Evolutionary conservation across 30 jellyfish, hydroid and myxozoan genomes (phyloP), one percentile per base, ranked within the genome.

Genomic region (Nemopilema nomurai): DNA sequence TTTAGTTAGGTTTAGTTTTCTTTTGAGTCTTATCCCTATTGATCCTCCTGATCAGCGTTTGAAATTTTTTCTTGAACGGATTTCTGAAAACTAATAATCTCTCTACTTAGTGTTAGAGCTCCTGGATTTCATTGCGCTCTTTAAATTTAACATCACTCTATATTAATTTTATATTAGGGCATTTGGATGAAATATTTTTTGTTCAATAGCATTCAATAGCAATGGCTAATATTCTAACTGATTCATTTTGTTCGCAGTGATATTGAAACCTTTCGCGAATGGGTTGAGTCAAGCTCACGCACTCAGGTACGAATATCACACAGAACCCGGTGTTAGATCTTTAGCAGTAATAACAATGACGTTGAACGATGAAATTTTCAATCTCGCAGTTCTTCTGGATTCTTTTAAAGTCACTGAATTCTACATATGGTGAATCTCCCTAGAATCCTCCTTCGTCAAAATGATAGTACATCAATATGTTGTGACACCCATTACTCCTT

Each of bases 281-380:
- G 92, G 92, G 51, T 83, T 52, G 86, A 83, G 66, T 65, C 86
- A 17, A 83, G 62, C 49, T 28, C 92, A 33, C 92, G 51, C 31
- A 74, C 28, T 20, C 92, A 83, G 81, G 92, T 83, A 30, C 13
- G 51, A 23, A 29, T 49, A 13, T 6, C 57, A n/a, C n/a, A n/a
- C n/a, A n/a, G n/a, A n/a, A n/a, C n/a, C n/a, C n/a, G n/a, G n/a
- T n/a, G n/a, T n/a, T n/a, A n/a, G n/a, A n/a, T n/a, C n/a, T n/a
- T n/a, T n/a, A n/a, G n/a, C n/a, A n/a, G n/a, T n/a, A n/a, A n/a
- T n/a, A n/a, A n/a, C n/a, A n/a, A n/a, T n/a, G 57, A 41, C 57
- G 57, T 41, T 41, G 18, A 64, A 19, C 24, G 33, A n/a, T n/a
- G n/a, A n/a, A n/a, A n/a, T n/a, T n/a, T n/a, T n/a, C n/a, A n/a